A percentile compares a stretch with the other conserved stretches of the same genome.
phyloP scores from a whole-genome alignment of 2,797 vertebrate genomes.

The Tokudaia tokunoshimensis region DNA sequence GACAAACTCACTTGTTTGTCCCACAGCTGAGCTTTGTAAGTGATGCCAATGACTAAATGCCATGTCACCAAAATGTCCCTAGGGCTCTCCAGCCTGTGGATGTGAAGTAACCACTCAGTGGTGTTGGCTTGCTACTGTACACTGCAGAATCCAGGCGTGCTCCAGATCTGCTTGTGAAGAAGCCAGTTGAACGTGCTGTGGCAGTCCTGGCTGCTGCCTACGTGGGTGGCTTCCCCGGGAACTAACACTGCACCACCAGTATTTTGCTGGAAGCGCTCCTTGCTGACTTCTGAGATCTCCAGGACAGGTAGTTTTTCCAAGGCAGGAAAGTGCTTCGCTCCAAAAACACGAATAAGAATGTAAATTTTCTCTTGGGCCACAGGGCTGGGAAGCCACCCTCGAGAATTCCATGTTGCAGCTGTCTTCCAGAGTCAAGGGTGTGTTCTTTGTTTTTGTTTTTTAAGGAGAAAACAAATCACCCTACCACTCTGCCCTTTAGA shows the following conservation, averaged over 20 bases:
- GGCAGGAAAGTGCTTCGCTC: not conserved
- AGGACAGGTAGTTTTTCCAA: conserved; percentile 23
- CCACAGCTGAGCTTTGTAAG: not conserved
- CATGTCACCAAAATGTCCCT: not conserved
- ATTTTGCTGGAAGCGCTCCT: conserved; percentile 22
- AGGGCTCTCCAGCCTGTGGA: not conserved
- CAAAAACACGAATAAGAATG: not conserved
- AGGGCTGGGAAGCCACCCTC: conserved; percentile 28
- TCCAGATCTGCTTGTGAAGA: not conserved
- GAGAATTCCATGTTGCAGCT: not conserved
- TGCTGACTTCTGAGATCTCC: not conserved
- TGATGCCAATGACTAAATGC: not conserved
- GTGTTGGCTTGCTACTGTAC: not conserved
- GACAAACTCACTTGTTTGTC: not conserved
- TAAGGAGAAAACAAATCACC: conserved; percentile 66
- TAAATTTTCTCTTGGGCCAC: not conserved
- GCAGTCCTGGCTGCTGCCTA: not conserved
- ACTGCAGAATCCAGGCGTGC: not conserved
- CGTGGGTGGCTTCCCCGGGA: not conserved
- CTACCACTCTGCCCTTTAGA: conserved; percentile 52
- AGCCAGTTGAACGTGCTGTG: not conserved
- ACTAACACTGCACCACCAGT: fast-evolving
- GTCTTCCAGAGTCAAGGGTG: not conserved
- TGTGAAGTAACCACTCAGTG: not conserved
- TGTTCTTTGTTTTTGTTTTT: not conserved